Percentiles rank a stretch among this genome's conserved stretches.
phyloP scores from a whole-genome alignment of 2,797 vertebrate species.

The Lepus townsendii region DNA sequence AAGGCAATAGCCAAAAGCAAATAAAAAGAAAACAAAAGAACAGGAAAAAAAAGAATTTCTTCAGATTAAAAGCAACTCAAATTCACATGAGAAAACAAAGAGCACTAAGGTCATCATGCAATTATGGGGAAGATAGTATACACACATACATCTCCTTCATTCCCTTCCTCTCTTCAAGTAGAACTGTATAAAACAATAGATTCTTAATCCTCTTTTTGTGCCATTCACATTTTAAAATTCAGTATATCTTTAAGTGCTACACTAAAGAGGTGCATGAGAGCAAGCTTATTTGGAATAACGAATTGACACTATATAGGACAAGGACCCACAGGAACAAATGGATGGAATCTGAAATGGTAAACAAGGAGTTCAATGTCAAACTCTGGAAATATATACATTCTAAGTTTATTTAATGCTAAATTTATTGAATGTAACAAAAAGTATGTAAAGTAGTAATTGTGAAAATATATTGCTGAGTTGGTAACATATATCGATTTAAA shows the following conservation, averaged over 20 bases:
- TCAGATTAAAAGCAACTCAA: background rate
- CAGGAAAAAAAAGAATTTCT: background rate
- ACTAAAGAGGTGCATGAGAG: background rate
- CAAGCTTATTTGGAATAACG: background rate
- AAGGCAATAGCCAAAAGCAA: too few relatives aligned
- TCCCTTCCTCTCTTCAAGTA: background rate
- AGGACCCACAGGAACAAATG: background rate
- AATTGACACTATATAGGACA: background rate
- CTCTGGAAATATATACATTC: background rate
- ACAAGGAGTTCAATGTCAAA: too few relatives aligned
- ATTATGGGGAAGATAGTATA: background rate
- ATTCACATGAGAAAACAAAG: background rate
- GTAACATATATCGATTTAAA: background rate
- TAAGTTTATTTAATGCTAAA: background rate
- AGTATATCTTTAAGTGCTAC: background rate
- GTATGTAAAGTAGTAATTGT: background rate
- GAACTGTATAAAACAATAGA: background rate
- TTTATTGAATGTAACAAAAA: background rate
- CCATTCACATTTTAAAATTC: background rate
- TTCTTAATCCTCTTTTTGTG: background rate
- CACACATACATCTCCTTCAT: background rate
- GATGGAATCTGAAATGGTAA: too few relatives aligned
- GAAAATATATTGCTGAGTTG: background rate
- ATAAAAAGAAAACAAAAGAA: too few relatives aligned
- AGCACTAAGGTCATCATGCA: background rate